Conservation (phyloP, 2,888 invertebrate species). For the Byasa hedistus region DNA sequence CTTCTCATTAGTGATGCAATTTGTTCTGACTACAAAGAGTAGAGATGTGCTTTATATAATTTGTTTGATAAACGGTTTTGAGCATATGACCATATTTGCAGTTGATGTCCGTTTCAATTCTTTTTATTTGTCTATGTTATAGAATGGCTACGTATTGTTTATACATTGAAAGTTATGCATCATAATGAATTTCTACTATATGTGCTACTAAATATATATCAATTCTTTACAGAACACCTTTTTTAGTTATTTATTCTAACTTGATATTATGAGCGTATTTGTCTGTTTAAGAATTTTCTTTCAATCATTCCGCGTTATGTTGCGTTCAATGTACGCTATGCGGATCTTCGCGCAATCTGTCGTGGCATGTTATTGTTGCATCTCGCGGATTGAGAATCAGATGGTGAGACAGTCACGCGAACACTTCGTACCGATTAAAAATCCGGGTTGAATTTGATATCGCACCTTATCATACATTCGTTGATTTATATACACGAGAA, state of each 20-base stretch:
- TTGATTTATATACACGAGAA: neutral
- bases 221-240: too few species aligned
- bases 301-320: neutral
- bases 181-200: too few species aligned
- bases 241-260: neutral
- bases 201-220: too few species aligned
- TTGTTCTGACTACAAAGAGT: slow-evolving; percentile 4
- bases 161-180: too few species aligned
- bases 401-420: slow-evolving; percentile 64
- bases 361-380: slow-evolving; percentile 42
- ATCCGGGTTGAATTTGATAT: slow-evolving; percentile 4
- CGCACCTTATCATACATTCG: slow-evolving; percentile 4
- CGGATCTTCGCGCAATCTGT: slow-evolving; percentile 48
- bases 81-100: slow-evolving; percentile 9
- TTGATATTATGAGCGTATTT: neutral
- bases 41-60: slow-evolving; percentile 1
- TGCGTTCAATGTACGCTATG: slow-evolving; percentile 39
- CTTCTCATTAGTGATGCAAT: slow-evolving; percentile 8
- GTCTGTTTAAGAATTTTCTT: neutral
- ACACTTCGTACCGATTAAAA: slow-evolving; percentile 31
- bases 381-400: slow-evolving; percentile 63
- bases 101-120: slow-evolving; percentile 15
- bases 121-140: slow-evolving; percentile 12
- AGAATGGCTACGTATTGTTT: too few species aligned
- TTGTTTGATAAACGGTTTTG: slow-evolving; percentile 15